A percentile compares a stretch with the other conserved stretches of the same genome.
These are phyloP conservation scores for Panthera uncia DNA, from an alignment of 2,113 vertebrate species.

Conservation along the genomic window DNA sequence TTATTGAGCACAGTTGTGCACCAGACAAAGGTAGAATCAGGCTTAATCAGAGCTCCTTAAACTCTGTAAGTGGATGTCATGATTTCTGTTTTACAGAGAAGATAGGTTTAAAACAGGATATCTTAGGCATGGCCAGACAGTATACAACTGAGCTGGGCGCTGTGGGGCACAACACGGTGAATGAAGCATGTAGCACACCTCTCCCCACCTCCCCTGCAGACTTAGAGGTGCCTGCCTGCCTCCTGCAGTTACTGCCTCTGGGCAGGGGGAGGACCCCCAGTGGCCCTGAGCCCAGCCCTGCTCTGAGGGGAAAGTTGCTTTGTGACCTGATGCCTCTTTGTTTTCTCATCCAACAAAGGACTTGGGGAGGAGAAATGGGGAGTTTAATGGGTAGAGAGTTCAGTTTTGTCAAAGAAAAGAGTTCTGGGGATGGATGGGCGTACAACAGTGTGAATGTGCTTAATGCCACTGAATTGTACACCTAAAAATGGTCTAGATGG, in stretches of 20 bases:
- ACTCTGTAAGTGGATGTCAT: background rate
- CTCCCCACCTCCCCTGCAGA: background rate
- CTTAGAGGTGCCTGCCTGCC: background rate
- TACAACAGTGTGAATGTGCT: background rate
- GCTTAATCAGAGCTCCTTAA: background rate
- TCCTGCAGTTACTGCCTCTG: background rate
- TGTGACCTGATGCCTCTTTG: background rate
- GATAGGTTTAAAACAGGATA: fast-evolving
- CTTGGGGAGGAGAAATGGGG: too few species aligned
- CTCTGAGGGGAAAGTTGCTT: background rate
- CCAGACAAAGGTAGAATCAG: background rate
- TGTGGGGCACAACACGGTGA: fast-evolving
- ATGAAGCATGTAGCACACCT: background rate
- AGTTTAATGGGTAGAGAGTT: background rate
- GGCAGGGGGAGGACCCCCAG: background rate
- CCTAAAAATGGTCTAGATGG: background rate
- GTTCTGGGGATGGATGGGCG: background rate
- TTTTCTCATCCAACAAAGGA: background rate
- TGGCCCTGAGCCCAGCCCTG: background rate
- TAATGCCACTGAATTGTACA: background rate
- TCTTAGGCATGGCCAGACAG: background rate
- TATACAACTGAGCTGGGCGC: background rate
- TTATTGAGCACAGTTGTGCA: background rate
- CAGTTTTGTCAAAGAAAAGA: background rate
- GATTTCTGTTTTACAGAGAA: background rate